phyloP scores from a whole-genome alignment of 2,888 invertebrate species.

The Ophion ellenae region DNA sequence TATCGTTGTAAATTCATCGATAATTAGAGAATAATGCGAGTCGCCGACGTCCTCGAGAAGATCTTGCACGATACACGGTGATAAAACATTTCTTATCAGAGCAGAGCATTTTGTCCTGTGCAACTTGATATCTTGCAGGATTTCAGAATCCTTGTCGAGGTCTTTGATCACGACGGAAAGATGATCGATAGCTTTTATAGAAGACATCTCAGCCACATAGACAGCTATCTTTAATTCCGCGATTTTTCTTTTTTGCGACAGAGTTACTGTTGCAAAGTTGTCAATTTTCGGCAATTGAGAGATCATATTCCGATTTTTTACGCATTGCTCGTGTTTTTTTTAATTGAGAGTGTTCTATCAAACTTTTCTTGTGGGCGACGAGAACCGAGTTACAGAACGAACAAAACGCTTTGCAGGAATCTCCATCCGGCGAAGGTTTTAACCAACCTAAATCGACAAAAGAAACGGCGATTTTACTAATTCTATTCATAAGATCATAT shows the following conservation, averaged over 20 bases:
- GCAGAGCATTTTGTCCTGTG: slow-evolving; percentile 72
- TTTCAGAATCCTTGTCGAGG: too few species aligned
- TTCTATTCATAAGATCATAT: too few species aligned
- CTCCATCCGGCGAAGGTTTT: too few species aligned
- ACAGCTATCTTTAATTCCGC: slow-evolving; percentile 46
- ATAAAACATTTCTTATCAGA: slow-evolving; percentile 75
- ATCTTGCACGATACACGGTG: slow-evolving; percentile 50
- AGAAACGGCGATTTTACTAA: background rate
- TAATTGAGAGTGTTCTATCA: slow-evolving; percentile 34
- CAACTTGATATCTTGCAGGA: slow-evolving; percentile 6
- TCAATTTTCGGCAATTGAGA: too few species aligned
- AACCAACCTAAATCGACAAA: too few species aligned
- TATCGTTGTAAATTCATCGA: slow-evolving; percentile 74
- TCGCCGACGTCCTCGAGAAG: slow-evolving; percentile 63
- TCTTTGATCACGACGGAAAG: slow-evolving; percentile 64
- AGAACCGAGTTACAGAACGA: slow-evolving; percentile 66
- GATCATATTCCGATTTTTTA: too few species aligned
- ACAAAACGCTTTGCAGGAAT: too few species aligned
- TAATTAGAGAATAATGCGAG: slow-evolving; percentile 72
- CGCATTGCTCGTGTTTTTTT: slow-evolving; percentile 62
- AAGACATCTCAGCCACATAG: slow-evolving; percentile 71
- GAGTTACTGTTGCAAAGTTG: too few species aligned
- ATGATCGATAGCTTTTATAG: slow-evolving; percentile 67
- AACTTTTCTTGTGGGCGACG: too few species aligned
- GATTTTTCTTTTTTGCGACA: too few species aligned